A percentile compares a stretch with the other conserved stretches of the same genome.
These are phyloP conservation scores for Pterostichus madidus DNA, from an alignment of 2,888 invertebrate genomes.

Conservation along the genomic window DNA sequence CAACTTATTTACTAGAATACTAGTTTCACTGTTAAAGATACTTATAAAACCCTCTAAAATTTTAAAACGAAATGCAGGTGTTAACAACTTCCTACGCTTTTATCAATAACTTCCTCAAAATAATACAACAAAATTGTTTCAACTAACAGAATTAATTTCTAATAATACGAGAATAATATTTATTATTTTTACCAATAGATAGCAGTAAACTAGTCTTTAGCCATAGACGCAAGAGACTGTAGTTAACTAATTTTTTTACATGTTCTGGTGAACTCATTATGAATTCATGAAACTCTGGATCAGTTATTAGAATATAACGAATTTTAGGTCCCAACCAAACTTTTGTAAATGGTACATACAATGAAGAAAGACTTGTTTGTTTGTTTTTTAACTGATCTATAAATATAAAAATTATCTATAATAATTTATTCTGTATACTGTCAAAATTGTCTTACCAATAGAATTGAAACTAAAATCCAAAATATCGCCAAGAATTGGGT, in stretches of 20 bases:
- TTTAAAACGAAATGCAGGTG: too few relatives aligned
- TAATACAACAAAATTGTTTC: too few relatives aligned
- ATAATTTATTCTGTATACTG: too few relatives aligned
- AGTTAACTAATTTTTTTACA: conserved; percentile 41
- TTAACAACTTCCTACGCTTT: too few relatives aligned
- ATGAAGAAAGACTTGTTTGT: neutral
- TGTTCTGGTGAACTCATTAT: conserved; percentile 56
- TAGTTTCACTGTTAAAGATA: neutral
- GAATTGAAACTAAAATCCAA: neutral
- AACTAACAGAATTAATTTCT: too few relatives aligned
- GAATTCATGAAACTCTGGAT: conserved; percentile 39
- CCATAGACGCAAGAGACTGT: conserved; percentile 32
- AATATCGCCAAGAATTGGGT: conserved; percentile 15
- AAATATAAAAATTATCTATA: neutral
- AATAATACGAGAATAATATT: too few relatives aligned
- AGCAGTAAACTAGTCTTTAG: conserved; percentile 59
- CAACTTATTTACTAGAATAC: conserved; percentile 15
- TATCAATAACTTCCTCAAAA: too few relatives aligned
- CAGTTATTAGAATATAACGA: conserved; percentile 12
- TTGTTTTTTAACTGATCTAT: conserved; percentile 25
- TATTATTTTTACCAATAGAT: conserved; percentile 30
- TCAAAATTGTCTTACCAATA: too few relatives aligned
- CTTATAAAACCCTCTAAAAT: conserved; percentile 25
- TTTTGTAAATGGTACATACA: conserved; percentile 16
- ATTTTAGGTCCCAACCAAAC: conserved; percentile 5